Conservation (phyloP, 2,797 vertebrate genomes). For the Malacoraja senta region DNA sequence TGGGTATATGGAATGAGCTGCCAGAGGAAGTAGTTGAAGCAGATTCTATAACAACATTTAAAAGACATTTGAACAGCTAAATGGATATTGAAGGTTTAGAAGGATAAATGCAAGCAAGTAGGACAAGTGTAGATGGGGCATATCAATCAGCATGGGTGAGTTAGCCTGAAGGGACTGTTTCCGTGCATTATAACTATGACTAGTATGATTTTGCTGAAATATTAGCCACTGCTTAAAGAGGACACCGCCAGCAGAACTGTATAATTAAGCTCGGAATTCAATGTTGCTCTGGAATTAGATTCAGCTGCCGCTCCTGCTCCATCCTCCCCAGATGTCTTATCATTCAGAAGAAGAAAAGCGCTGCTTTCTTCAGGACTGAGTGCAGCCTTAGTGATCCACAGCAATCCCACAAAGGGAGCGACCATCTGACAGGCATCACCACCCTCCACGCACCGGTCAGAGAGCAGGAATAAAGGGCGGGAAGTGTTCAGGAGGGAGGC, state of each 20-base stretch:
- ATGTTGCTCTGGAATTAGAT: neutral
- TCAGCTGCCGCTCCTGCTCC: neutral
- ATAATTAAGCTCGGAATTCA: neutral
- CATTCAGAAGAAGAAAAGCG: constrained; percentile 19
- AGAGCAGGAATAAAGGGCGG: neutral
- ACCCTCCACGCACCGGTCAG: neutral
- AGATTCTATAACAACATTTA: too few relatives aligned
- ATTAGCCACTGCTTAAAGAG: neutral
- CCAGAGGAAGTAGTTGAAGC: too few relatives aligned
- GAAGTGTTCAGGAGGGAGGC: neutral
- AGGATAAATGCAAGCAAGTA: too few relatives aligned
- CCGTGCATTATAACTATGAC: neutral
- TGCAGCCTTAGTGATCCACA: constrained; percentile 19
- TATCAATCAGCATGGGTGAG: too few relatives aligned
- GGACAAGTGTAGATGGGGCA: too few relatives aligned
- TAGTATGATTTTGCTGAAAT: neutral
- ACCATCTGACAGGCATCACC: neutral
- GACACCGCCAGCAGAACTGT: neutral
- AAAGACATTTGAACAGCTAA: too few relatives aligned
- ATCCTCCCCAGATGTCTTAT: neutral
- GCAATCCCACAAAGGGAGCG: neutral
- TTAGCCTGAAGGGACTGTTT: too few relatives aligned
- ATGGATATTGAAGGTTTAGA: too few relatives aligned
- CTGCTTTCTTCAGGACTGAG: constrained; percentile 21
- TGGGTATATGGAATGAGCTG: too few relatives aligned